A percentile compares a stretch with the other conserved stretches of the same genome.
phyloP scores from a whole-genome alignment of 2,888 invertebrate genomes.

The Euzetes globulus region DNA sequence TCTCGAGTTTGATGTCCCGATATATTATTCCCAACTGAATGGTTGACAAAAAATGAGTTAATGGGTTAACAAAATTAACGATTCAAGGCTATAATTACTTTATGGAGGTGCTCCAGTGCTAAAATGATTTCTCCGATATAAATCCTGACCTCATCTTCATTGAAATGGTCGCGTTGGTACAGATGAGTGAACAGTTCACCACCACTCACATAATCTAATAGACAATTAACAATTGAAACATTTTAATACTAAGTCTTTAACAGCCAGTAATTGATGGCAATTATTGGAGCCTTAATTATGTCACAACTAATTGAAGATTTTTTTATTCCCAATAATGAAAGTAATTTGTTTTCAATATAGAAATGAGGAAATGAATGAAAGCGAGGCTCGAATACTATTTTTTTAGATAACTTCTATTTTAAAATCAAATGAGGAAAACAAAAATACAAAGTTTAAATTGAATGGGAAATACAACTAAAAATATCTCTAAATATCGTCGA shows the following conservation, averaged over 20 bases:
- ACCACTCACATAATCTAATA: constrained; percentile 93
- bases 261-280: background rate
- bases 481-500: too few relatives aligned
- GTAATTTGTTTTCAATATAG: too few relatives aligned
- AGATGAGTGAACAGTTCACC: constrained; percentile 96
- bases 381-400: too few relatives aligned
- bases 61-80: background rate
- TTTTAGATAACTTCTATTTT: too few relatives aligned
- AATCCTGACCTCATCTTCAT: constrained; percentile 77
- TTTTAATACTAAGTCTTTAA: background rate
- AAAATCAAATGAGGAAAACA: too few relatives aligned
- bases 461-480: too few relatives aligned
- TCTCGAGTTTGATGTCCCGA: constrained; percentile 94
- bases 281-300: background rate
- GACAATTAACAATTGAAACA: background rate
- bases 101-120: constrained; percentile 88
- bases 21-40: constrained; percentile 94
- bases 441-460: too few relatives aligned
- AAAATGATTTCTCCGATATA: constrained; percentile 94
- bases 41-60: background rate
- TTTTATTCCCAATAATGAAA: too few relatives aligned
- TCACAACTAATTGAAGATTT: background rate
- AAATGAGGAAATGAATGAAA: too few relatives aligned
- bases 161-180: constrained; percentile 85
- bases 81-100: constrained; percentile 54